Evolutionary conservation across 2,888 invertebrate species (phyloP), one percentile per base, ranked within the genome.

Genomic region (Pherbina coryleti): DNA sequence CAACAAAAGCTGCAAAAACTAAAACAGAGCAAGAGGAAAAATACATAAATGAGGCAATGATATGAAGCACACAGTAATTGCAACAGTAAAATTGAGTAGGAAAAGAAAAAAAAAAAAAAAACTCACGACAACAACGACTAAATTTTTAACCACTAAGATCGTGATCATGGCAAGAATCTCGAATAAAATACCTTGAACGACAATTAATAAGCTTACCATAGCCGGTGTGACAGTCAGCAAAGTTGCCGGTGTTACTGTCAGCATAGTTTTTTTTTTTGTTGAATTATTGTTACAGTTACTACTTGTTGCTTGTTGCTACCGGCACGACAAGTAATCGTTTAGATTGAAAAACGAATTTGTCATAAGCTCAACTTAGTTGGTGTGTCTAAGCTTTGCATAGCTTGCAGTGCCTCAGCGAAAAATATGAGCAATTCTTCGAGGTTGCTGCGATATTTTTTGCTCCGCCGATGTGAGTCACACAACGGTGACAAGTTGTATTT

Each of bases 81-180:
- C 17, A 60, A 60, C 11, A 60, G 28, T 34, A 55, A 11, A 57
- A 22, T 44, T 57, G n/a, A n/a, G n/a, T n/a, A n/a, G n/a, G n/a
- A n/a, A 49, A 31, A 22, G 1, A 44, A 44, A 44, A 44, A 44
- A 22, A 44, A 4, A 44, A 8, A 4, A 37, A 37, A 11, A 44
- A 11, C 7, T 44, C 44, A 44, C 14, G 44, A 44, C 44, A 44
- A 44, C 44, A 44, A 44, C 11, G 14, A 44, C 44, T 37, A 37
- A 7, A 44, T 44, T 44, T 44, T 44, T 11, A 11, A 14, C 44
- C 14, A 44, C 64, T 31, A 57, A 72, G 57, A 57, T 74, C 74
- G 74, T 74, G 74, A 74, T 74, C 74, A 74, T 64, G 74, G 74
- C 74, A 64, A 74, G 74, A 74, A 74, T 74, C 74, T 64, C 28